Percentiles rank a stretch among this genome's conserved stretches.
Conservation (phyloP, 2,797 vertebrate species). For the Fistularia commersonii region DNA sequence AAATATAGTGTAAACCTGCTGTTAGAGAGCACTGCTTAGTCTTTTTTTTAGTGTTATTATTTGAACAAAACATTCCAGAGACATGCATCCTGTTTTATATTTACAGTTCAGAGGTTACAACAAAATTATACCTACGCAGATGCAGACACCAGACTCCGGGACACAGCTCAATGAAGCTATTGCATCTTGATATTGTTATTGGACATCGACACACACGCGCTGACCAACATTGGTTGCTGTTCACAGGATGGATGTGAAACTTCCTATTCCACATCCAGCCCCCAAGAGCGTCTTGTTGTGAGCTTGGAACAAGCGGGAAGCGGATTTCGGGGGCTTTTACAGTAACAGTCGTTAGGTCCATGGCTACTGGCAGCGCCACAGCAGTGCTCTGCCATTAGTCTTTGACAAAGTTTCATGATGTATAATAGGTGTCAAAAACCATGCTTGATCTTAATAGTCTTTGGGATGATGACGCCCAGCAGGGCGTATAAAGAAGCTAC, state of each 20-base stretch:
- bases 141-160: conserved; percentile 3
- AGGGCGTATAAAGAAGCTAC: conserved; percentile 29
- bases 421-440: conserved; percentile 27
- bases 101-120: conserved; percentile 30
- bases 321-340: not conserved
- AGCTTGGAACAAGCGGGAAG: no score
- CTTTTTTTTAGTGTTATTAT: conserved; percentile 32
- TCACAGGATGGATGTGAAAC: not conserved
- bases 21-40: conserved; percentile 44
- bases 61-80: conserved; percentile 19
- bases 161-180: conserved; percentile 16
- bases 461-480: conserved; percentile 52
- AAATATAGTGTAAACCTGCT: conserved; percentile 58
- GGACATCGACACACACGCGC: conserved; percentile 4
- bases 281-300: no score
- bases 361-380: conserved; percentile 70
- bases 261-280: not conserved
- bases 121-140: not conserved
- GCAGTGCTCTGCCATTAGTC: conserved; percentile 49
- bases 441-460: conserved; percentile 41
- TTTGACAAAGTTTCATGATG: conserved; percentile 8
- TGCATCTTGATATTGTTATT: conserved; percentile 30
- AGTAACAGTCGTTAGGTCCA: conserved; percentile 77
- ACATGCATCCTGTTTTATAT: conserved; percentile 32
- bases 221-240: not conserved